A percentile compares a stretch with the other conserved stretches of the same genome.
These are phyloP conservation scores for Epizoanthus stellaris DNA, from an alignment of 92 coral and sea anemone species.

Conservation along the genomic window DNA sequence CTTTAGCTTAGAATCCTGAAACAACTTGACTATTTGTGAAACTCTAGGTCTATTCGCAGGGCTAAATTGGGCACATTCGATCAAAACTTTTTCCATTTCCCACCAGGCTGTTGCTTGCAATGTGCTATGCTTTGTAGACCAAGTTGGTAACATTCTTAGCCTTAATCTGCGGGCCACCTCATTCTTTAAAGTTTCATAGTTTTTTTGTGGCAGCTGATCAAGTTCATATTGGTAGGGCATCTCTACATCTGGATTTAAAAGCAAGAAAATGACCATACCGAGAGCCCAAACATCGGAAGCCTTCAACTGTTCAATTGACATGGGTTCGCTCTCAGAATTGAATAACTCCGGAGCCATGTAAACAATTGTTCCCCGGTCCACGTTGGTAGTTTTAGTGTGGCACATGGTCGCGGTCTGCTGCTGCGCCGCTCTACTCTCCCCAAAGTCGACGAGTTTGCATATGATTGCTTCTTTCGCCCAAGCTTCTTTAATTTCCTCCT, in stretches of 20 bases:
- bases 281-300: slow-evolving; percentile 5
- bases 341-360: slow-evolving; percentile 58
- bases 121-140: background rate
- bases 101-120: background rate
- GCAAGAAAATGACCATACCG: slow-evolving; percentile 8
- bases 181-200: background rate
- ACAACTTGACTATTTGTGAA: background rate
- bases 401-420: slow-evolving; percentile 51
- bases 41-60: background rate
- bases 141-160: background rate
- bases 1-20: background rate
- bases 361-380: slow-evolving; percentile 53
- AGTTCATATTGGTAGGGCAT: background rate
- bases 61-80: background rate
- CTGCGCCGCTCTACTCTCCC: slow-evolving; percentile 44
- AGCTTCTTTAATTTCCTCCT: slow-evolving; percentile 23
- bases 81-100: background rate
- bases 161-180: background rate
- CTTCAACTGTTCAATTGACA: background rate
- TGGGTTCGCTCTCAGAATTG: background rate
- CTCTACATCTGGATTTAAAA: slow-evolving; percentile 7
- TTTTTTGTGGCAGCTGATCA: background rate
- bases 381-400: slow-evolving; percentile 47
- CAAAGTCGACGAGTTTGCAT: slow-evolving; percentile 47
- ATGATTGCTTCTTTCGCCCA: slow-evolving; percentile 44